Conservation (phyloP, 2,888 invertebrate species). For the Miltochrista miniata region DNA sequence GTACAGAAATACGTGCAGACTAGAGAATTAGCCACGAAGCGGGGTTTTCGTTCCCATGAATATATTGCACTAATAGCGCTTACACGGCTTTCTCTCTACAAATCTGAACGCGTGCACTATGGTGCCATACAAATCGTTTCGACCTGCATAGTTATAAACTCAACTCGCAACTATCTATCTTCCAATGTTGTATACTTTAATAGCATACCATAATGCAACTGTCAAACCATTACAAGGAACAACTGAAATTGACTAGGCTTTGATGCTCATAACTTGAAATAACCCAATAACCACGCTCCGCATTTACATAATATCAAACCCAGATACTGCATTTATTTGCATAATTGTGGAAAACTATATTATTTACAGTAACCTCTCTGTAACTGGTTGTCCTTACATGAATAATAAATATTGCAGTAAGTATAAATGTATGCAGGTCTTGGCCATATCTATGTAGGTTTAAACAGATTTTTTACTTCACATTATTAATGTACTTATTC, state of each 20-base stretch:
- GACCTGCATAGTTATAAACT: slow-evolving; percentile 30
- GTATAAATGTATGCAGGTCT: background rate
- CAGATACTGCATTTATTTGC: slow-evolving; percentile 17
- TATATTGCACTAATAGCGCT: slow-evolving; percentile 22
- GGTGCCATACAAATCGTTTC: slow-evolving; percentile 40
- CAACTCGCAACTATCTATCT: slow-evolving; percentile 28
- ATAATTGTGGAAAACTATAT: slow-evolving; percentile 21
- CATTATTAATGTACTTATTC: too few relatives aligned
- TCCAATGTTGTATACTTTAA: slow-evolving; percentile 33
- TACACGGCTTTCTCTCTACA: background rate
- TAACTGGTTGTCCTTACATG: slow-evolving; percentile 21
- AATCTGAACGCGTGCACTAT: slow-evolving; percentile 15
- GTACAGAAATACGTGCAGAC: slow-evolving; percentile 19
- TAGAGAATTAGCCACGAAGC: slow-evolving; percentile 21
- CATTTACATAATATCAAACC: slow-evolving; percentile 10
- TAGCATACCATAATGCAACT: slow-evolving; percentile 34
- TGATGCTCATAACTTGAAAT: slow-evolving; percentile 20
- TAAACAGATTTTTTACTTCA: too few relatives aligned
- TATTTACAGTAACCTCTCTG: slow-evolving; percentile 22
- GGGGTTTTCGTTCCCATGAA: slow-evolving; percentile 18
- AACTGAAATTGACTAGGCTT: slow-evolving; percentile 32
- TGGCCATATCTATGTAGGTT: background rate
- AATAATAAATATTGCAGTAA: slow-evolving; percentile 28
- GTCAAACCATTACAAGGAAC: slow-evolving; percentile 35
- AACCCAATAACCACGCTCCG: slow-evolving; percentile 1